Percentiles rank a stretch among this genome's conserved stretches.
Evolutionary conservation across 2,888 invertebrate genomes (phyloP).

Genomic region (Drosophila robusta): DNA sequence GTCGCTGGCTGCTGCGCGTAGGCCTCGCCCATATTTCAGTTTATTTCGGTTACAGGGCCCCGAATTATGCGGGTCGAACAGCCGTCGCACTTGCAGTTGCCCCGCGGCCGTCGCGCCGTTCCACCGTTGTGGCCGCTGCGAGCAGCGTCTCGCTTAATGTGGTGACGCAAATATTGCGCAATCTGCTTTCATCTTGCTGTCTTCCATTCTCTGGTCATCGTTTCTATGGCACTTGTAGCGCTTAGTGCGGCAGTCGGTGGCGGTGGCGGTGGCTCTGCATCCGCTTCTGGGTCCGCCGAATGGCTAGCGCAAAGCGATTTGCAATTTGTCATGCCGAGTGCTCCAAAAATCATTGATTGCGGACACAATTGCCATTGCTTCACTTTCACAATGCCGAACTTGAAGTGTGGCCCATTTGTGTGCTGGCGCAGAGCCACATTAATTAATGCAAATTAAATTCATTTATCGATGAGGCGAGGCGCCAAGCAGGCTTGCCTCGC

Average conservation of each 20-base stretch:
- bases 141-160: conserved; percentile 42
- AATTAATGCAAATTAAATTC: conserved; percentile 73
- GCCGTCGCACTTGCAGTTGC: conserved; percentile 3
- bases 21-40: conserved; percentile 64
- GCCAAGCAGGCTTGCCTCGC: conserved; percentile 33
- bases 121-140: background rate
- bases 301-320: conserved; percentile 34
- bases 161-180: conserved; percentile 71
- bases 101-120: background rate
- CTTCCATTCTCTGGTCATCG: conserved; percentile 59
- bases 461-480: background rate
- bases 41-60: conserved; percentile 36
- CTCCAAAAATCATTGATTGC: conserved; percentile 60
- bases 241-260: conserved; percentile 1
- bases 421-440: conserved; percentile 33
- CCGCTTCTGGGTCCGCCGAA: conserved; percentile 37
- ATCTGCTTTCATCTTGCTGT: conserved; percentile 65
- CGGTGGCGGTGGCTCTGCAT: conserved; percentile 24
- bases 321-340: conserved; percentile 61
- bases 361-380: conserved; percentile 51
- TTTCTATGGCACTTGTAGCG: conserved; percentile 50
- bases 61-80: conserved; percentile 59
- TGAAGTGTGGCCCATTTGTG: background rate
- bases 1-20: conserved; percentile 45
- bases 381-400: conserved; percentile 50